Evolutionary conservation across 2,113 vertebrate genomes (phyloP), one percentile per base, ranked within the genome.

Genomic region (Oophaga pumilio): DNA sequence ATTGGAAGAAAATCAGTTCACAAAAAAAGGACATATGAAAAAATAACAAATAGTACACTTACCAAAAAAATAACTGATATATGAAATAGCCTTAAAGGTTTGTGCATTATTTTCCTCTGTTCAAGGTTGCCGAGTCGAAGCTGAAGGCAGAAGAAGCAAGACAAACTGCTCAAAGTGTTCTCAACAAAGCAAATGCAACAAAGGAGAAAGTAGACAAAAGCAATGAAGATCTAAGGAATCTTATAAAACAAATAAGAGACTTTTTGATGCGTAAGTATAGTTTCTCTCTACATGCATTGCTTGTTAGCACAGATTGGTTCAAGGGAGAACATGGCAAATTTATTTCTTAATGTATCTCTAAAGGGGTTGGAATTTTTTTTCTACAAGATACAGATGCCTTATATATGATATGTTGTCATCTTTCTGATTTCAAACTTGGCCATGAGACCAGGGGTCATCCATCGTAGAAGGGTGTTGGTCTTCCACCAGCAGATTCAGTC

Each of bases 191-290:
- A 76, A 99, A 97, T 22, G 92, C 94, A 53, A 99, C 98, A 82
- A 98, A 97, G 91, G 94, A 96, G 13, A 96, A 95, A 84, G 95
- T 99, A 73, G 94, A 97, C 90, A 93, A 91, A 91, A 98, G 97
- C 92, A 99, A 98, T 0, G 94, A 98, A 90, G 97, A 98, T 69
- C 95, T 99, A 53, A 95, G 97, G 69, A 94, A 90, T 9, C 96
- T 99, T 50, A 99, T 99, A 94, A 95, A 94, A 87, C 97, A 99
- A 90, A 99, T 99, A 90, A 89, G 96, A 90, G 94, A 99, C 92
- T 99, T 99, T 89, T 92, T 99, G 71, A 99, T 96, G 83, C 95
- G 98, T 99, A 96, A 88, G 96, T 89, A 79, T 3, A 1, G 0
- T 22, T 49, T 20, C 6, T 22, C 18, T 26, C 17, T 73, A 43